Conservation (phyloP, 2,888 invertebrate species). For the Iphiclides podalirius region DNA sequence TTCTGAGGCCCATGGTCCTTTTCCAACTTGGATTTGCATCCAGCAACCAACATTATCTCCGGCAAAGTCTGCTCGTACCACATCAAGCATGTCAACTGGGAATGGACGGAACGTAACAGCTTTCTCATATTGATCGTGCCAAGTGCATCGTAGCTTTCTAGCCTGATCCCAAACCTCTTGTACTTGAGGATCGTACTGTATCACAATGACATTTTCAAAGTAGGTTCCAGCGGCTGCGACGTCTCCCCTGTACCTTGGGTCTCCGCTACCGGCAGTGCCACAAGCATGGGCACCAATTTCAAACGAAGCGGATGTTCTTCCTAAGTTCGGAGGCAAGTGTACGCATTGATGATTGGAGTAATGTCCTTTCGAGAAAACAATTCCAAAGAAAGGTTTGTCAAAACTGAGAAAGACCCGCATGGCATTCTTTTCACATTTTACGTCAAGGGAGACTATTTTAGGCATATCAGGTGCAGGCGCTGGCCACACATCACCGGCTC, state of each 20-base stretch:
- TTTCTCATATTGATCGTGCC: constrained; percentile 97
- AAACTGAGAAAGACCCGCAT: constrained; percentile 97
- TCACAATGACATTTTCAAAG: constrained; percentile 95
- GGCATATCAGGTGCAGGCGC: constrained; percentile 94
- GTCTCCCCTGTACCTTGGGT: constrained; percentile 94
- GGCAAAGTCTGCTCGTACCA: constrained; percentile 96
- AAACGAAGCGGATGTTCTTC: constrained; percentile 91
- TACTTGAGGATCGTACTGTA: constrained; percentile 95
- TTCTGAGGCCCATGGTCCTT: constrained; percentile 97
- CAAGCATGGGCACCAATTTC: constrained; percentile 95
- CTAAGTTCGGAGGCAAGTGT: constrained; percentile 92
- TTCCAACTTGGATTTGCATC: constrained; percentile 98
- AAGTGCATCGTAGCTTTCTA: constrained; percentile 93
- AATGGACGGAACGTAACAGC: constrained; percentile 96
- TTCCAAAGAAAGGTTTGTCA: constrained; percentile 97
- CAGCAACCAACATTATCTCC: constrained; percentile 97
- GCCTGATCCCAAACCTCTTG: constrained; percentile 98
- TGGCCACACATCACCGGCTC: constrained; percentile 90
- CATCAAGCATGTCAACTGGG: constrained; percentile 97
- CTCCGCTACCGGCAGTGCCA: constrained; percentile 94
- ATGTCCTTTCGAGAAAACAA: constrained; percentile 96
- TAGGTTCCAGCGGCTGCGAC: constrained; percentile 94
- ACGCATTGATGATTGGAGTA: constrained; percentile 96
- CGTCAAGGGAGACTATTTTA: constrained; percentile 94
- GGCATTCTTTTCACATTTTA: constrained; percentile 95